A percentile compares a stretch with the other conserved stretches of the same genome.
These are phyloP conservation scores for Drosophila cyrtoloma DNA, from an alignment of 2,888 invertebrate genomes.

Conservation along the genomic window DNA sequence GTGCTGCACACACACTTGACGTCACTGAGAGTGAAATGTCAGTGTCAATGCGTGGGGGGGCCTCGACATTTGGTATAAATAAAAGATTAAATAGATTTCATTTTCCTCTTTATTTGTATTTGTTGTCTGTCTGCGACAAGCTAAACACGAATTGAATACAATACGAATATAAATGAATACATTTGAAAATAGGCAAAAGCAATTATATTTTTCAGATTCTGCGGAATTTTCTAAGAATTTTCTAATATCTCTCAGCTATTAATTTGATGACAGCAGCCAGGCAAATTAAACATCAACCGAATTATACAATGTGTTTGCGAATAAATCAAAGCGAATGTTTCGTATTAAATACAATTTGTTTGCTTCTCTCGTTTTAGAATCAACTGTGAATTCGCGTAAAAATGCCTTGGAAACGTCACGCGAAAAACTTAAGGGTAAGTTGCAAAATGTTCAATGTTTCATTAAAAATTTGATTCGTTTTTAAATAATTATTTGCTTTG, in stretches of 20 bases:
- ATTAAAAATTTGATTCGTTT: not conserved
- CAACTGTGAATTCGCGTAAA: slow-evolving; percentile 80
- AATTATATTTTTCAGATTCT: not conserved
- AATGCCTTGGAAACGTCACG: slow-evolving; percentile 76
- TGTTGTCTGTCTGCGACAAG: slow-evolving; percentile 1
- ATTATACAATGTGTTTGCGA: not conserved
- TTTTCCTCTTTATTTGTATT: slow-evolving; percentile 21
- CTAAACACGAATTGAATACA: slow-evolving; percentile 5
- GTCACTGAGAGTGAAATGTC: slow-evolving; percentile 73
- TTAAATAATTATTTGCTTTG: slow-evolving; percentile 1
- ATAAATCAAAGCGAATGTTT: not conserved
- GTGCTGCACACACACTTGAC: slow-evolving; percentile 41
- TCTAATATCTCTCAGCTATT: not conserved
- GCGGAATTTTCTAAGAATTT: not conserved
- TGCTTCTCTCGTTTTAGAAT: slow-evolving; percentile 65
- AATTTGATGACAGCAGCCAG: not conserved
- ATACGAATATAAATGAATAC: not conserved
- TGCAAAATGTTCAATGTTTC: not conserved
- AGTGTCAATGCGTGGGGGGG: slow-evolving; percentile 78
- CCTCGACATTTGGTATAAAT: slow-evolving; percentile 50
- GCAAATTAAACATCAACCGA: not conserved
- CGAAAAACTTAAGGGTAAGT: slow-evolving; percentile 78
- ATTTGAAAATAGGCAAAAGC: not conserved
- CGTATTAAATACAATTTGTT: slow-evolving; percentile 7
- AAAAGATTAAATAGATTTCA: slow-evolving; percentile 38